phyloP scores from a whole-genome alignment of 2,888 invertebrate species.

The Drosophila siamana region DNA sequence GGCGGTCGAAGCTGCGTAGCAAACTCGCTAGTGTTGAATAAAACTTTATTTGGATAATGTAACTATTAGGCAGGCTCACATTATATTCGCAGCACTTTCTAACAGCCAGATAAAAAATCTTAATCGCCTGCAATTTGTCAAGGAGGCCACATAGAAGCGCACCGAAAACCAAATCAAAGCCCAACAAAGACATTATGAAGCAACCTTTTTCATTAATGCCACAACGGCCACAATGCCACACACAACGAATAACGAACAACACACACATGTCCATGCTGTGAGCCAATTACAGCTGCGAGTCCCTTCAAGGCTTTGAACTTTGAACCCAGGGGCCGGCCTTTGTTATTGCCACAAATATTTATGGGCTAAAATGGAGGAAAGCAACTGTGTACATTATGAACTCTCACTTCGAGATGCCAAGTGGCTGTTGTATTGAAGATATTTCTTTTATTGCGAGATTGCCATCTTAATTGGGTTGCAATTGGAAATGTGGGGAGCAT shows the following conservation, averaged over 20 bases:
- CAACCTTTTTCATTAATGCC: constrained; percentile 61
- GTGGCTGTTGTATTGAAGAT: constrained; percentile 34
- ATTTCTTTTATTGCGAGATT: constrained; percentile 61
- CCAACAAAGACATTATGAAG: constrained; percentile 36
- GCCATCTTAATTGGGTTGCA: constrained; percentile 78
- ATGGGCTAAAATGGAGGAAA: constrained; percentile 24
- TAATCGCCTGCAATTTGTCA: constrained; percentile 75
- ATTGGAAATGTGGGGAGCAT: constrained; percentile 51
- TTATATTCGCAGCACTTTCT: no score
- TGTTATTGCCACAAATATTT: constrained; percentile 45
- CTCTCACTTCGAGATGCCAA: constrained; percentile 22
- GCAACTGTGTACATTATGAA: constrained; percentile 6
- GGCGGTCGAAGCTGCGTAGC: no score
- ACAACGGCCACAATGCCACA: constrained; percentile 18
- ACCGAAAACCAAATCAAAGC: constrained; percentile 29
- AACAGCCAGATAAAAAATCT: constrained; percentile 68
- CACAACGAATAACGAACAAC: no score
- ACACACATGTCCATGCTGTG: constrained; percentile 13
- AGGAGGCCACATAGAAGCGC: constrained; percentile 22
- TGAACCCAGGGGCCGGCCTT: constrained; percentile 23
- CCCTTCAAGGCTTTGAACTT: constrained; percentile 35
- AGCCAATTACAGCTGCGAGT: constrained; percentile 37
- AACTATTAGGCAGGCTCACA: no score
- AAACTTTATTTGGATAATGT: no score
- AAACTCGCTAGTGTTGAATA: no score